Base-by-base conservation (phyloP, 2,797 vertebrate species). In the Coendou prehensilis region DNA sequence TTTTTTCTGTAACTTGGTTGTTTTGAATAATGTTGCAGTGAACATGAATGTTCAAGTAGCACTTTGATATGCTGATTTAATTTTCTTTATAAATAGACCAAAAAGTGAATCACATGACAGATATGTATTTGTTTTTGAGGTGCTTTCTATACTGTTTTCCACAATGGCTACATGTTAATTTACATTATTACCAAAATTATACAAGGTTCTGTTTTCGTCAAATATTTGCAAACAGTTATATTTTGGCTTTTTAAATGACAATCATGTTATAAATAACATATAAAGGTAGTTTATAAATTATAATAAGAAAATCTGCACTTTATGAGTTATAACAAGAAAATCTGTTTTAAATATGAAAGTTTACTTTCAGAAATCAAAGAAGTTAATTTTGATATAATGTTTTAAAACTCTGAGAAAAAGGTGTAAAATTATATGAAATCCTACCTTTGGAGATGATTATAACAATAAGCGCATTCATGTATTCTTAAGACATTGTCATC, bases 321-420 rank as follows among this genome's bases (percentile, higher is more conserved):
- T 90, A 50, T 71, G 17, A 73, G 3, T 45, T 90, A 85, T 33
- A 69, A 85, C 57, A 86, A 84, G 8, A 78, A 82, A 78, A 45
- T 95, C 9, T 89, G 7, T 87, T 89, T 83, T 69, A 87, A 33
- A 4, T 86, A 93, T 76, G 9, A 56, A 94, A 63, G 4, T 26
- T 57, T 78, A 76, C 0, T 79, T 94, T 86, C 71, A 82, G 8
- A 95, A 86, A 71, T 91, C 23, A 82, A 45, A 71, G 1, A 81
- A 81, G 28, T 88, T 89, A 41, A 54, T 90, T 89, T 87, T 89
- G 9, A 61, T 41, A 83, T 56, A 57, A 37, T 69, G 37, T 84
- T 96, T 90, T 80, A 15, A 54, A 85, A 87, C 69, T 2, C 15
- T 91, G 6, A 91, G 63, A 79, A 50, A 20, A 92, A 94, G 15